These are phyloP conservation scores for Sebastes oblongus DNA, from an alignment of 2,797 vertebrate species.

Conservation along the genomic window DNA sequence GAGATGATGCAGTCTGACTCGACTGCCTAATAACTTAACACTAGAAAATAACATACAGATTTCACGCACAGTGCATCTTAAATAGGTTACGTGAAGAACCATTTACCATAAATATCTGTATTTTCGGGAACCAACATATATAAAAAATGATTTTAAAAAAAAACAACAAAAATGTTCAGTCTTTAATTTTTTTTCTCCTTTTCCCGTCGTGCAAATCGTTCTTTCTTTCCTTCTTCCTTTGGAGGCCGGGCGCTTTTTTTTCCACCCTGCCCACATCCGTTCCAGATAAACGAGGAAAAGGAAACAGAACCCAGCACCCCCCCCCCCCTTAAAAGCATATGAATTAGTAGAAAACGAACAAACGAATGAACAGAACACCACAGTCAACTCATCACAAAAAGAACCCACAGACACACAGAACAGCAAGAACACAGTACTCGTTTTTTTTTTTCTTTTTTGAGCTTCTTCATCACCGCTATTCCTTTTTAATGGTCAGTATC, in stretches of 20 bases:
- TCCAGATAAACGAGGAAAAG: slow-evolving; percentile 61
- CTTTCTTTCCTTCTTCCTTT: slow-evolving; percentile 56
- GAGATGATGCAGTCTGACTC: slow-evolving; percentile 75
- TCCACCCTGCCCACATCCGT: slow-evolving; percentile 35
- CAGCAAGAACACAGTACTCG: slow-evolving; percentile 83
- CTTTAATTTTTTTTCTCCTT: slow-evolving; percentile 67
- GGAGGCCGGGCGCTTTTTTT: slow-evolving; percentile 44
- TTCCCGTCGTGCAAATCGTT: slow-evolving; percentile 64
- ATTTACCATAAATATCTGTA: slow-evolving; percentile 87
- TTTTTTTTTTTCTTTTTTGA: slow-evolving; percentile 57
- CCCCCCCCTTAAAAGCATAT: slow-evolving; percentile 69
- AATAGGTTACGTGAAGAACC: slow-evolving; percentile 85
- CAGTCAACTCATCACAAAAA: slow-evolving; percentile 86
- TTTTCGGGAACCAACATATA: slow-evolving; percentile 84
- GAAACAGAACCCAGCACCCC: slow-evolving; percentile 65
- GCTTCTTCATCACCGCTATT: slow-evolving; percentile 61
- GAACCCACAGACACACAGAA: slow-evolving; percentile 85
- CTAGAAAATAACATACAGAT: slow-evolving; percentile 83
- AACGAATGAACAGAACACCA: slow-evolving; percentile 82
- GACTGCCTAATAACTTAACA: slow-evolving; percentile 85
- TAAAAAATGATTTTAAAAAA: slow-evolving; percentile 71
- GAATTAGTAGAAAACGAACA: slow-evolving; percentile 82
- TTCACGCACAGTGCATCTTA: slow-evolving; percentile 87
- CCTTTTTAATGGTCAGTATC: slow-evolving; percentile 61
- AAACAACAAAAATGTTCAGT: slow-evolving; percentile 70